phyloP scores from a whole-genome alignment of 1,140 invertebrate species.

The Goniozus legneri region DNA sequence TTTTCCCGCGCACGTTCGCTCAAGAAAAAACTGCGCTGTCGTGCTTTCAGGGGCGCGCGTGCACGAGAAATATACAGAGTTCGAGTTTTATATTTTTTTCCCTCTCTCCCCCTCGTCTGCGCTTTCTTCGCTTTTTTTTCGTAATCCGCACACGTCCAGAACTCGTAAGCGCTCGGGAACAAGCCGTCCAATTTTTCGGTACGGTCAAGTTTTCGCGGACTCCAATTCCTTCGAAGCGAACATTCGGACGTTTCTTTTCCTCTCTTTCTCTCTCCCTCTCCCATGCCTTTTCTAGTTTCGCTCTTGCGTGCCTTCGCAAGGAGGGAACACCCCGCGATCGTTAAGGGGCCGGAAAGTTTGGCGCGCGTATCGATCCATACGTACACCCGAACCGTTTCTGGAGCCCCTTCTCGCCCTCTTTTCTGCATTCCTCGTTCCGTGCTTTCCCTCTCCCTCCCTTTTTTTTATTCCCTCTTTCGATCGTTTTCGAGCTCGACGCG shows the following conservation, averaged over 20 bases:
- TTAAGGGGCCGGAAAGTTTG: constrained; percentile 40
- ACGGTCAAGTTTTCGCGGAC: constrained; percentile 39
- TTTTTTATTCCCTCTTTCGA: constrained; percentile 20
- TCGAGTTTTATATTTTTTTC: too few relatives aligned
- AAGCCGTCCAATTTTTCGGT: constrained; percentile 43
- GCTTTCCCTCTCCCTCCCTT: constrained; percentile 1
- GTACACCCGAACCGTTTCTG: constrained; percentile 19
- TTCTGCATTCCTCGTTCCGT: constrained; percentile 14
- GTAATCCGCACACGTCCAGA: constrained; percentile 34
- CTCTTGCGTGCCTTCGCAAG: constrained; percentile 20
- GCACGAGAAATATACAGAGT: too few relatives aligned
- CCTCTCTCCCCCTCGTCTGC: too few relatives aligned
- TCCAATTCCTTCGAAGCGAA: constrained; percentile 29
- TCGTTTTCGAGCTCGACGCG: too few relatives aligned
- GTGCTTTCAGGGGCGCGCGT: too few relatives aligned
- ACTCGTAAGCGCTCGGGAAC: constrained; percentile 35
- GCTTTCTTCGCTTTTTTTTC: too few relatives aligned
- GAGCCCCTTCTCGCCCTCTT: constrained; percentile 13
- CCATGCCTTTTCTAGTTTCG: constrained; percentile 7
- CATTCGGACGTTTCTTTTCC: too few relatives aligned
- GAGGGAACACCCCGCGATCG: constrained; percentile 29
- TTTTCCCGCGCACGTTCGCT: too few relatives aligned
- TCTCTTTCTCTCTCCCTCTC: constrained; percentile 10
- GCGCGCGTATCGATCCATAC: constrained; percentile 40
- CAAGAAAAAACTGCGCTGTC: too few relatives aligned